Evolutionary conservation across 2,113 vertebrate genomes (phyloP).

Genomic region (Atherinomorus stipes): DNA sequence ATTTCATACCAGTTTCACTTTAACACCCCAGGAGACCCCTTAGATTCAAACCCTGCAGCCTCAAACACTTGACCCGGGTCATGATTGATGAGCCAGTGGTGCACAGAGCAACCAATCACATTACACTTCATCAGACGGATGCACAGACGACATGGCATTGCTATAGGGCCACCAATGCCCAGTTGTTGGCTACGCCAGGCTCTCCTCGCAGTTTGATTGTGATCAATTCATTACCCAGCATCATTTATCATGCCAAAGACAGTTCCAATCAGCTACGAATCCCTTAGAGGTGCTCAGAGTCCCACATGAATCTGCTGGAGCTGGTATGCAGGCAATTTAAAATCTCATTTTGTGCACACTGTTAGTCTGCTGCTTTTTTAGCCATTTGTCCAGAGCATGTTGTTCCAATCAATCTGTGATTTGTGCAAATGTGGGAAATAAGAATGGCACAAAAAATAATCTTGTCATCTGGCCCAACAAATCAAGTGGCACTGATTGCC

Average conservation of each 20-base stretch:
- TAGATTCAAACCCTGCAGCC: conserved; percentile 33
- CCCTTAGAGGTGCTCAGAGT: conserved; percentile 47
- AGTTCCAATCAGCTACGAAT: conserved; percentile 68
- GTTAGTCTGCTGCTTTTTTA: conserved; percentile 19
- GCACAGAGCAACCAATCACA: conserved; percentile 38
- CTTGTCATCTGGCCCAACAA: too few species aligned
- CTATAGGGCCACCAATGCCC: conserved; percentile 1
- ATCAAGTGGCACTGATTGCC: too few species aligned
- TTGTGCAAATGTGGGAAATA: conserved; percentile 18
- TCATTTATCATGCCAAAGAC: conserved; percentile 58
- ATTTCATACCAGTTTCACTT: conserved; percentile 26
- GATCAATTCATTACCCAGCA: conserved; percentile 43
- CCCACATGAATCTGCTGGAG: conserved; percentile 42
- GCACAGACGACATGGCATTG: conserved; percentile 25
- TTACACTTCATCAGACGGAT: conserved; percentile 53
- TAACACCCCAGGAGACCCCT: conserved; percentile 40
- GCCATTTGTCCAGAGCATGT: conserved; percentile 48
- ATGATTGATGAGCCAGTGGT: conserved; percentile 54
- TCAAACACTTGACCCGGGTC: conserved; percentile 50
- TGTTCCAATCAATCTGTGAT: conserved; percentile 47
- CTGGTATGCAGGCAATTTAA: conserved; percentile 57
- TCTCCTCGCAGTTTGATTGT: conserved; percentile 22
- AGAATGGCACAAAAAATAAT: too few species aligned
- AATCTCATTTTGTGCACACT: conserved; percentile 62
- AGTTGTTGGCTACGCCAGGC: neutral